Evolutionary conservation across 2,888 invertebrate species (phyloP).

Genomic region (Caenorhabditis angaria): DNA sequence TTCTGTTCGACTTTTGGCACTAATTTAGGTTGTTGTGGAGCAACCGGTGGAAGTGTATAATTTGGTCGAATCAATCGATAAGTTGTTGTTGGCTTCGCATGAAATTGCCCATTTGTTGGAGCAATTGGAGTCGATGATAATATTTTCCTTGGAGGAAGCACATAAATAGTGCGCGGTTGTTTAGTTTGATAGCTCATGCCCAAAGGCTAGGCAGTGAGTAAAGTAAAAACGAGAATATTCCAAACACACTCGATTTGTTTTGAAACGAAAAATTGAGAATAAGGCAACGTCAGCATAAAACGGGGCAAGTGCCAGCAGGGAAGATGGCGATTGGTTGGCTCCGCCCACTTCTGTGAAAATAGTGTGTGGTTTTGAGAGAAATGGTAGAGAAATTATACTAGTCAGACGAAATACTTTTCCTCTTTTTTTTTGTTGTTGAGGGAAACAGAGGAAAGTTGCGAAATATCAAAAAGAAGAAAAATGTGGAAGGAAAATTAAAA

Average conservation of each 20-base stretch:
- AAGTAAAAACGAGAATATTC: background rate
- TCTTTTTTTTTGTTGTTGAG: too few relatives aligned
- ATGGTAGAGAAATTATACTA: background rate
- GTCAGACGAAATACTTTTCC: background rate
- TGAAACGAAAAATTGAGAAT: conserved; percentile 6
- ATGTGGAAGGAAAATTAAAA: too few relatives aligned
- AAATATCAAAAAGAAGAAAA: too few relatives aligned
- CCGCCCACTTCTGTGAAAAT: background rate
- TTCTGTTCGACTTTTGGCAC: background rate
- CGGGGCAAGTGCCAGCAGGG: conserved; percentile 7
- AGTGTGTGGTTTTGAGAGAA: background rate
- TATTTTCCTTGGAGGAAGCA: conserved; percentile 21
- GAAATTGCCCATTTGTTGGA: background rate
- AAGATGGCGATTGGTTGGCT: conserved; percentile 11
- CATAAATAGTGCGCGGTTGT: conserved; percentile 25
- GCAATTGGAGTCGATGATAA: background rate
- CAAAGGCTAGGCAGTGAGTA: conserved; percentile 1
- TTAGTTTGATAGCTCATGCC: conserved; percentile 26
- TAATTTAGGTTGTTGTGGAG: background rate
- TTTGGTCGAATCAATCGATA: background rate
- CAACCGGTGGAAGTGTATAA: background rate
- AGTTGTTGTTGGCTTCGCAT: background rate
- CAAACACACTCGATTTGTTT: conserved; percentile 8
- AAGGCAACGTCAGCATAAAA: conserved; percentile 30
- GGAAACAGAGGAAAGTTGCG: too few relatives aligned